A percentile compares a stretch with the other conserved stretches of the same genome.
Conservation (phyloP, 2,113 vertebrate species). For the Pelecanoides urinatrix region DNA sequence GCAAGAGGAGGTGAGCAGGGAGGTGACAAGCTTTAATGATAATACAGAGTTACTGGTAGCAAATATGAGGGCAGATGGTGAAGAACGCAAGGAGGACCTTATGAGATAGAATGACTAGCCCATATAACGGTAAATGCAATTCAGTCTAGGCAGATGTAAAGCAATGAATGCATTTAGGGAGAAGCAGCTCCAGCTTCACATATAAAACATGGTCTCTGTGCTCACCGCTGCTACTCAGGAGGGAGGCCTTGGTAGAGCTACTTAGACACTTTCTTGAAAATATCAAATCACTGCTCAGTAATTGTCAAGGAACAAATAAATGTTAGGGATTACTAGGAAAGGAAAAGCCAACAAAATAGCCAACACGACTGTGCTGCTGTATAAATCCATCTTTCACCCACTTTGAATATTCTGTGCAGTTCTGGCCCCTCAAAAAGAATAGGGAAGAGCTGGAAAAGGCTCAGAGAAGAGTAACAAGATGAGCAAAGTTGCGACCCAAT, state of each 20-base stretch:
- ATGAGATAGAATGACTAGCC: not conserved
- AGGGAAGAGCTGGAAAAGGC: not conserved
- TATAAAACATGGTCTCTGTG: not conserved
- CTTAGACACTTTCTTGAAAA: not conserved
- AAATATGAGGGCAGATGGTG: not conserved
- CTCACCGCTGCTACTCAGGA: not conserved
- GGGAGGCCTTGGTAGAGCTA: not conserved
- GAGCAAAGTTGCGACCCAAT: not conserved
- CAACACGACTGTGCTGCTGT: not conserved
- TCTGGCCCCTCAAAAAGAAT: not conserved
- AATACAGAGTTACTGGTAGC: not conserved
- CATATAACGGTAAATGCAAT: not conserved
- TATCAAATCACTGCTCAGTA: not conserved
- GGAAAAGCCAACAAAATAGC: not conserved
- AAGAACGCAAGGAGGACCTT: not conserved
- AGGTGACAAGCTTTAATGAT: not conserved
- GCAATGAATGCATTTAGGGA: not conserved
- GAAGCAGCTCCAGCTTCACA: not conserved
- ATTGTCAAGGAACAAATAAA: not conserved
- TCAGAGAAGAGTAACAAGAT: not conserved
- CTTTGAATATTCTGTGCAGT: not conserved
- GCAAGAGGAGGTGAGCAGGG: not conserved
- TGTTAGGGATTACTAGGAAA: not conserved
- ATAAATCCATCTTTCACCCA: not conserved
- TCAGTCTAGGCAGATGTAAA: not conserved